phyloP scores from a whole-genome alignment of 2,888 invertebrate species.

The Lasioglossum pauxillum region DNA sequence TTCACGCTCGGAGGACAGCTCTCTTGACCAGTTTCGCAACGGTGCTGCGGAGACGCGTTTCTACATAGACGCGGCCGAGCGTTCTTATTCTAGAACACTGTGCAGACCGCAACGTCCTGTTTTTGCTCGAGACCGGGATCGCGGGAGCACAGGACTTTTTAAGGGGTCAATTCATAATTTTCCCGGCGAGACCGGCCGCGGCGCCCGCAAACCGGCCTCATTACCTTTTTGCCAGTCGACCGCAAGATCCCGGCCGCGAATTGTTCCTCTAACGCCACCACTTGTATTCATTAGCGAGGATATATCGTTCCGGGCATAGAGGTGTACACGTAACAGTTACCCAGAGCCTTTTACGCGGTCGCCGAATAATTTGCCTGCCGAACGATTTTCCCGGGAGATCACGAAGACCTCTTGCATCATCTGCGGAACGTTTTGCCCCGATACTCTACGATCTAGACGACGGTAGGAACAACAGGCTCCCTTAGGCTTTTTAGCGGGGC shows the following conservation, averaged over 20 bases:
- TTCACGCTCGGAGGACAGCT: slow-evolving; percentile 37
- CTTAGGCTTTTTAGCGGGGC: not conserved
- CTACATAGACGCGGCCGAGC: not conserved
- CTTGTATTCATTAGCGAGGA: slow-evolving; percentile 59
- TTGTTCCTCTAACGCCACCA: slow-evolving; percentile 58
- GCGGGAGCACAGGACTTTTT: slow-evolving; percentile 62
- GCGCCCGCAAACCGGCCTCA: slow-evolving; percentile 77
- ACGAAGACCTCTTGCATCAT: slow-evolving; percentile 4
- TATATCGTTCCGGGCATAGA: slow-evolving; percentile 32
- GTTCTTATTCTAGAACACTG: not conserved
- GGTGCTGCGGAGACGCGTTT: slow-evolving; percentile 63
- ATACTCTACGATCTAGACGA: not conserved
- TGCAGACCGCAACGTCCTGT: slow-evolving; percentile 71
- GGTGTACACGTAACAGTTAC: slow-evolving; percentile 23
- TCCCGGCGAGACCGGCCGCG: slow-evolving; percentile 74
- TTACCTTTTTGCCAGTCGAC: slow-evolving; percentile 80
- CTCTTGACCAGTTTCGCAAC: slow-evolving; percentile 75
- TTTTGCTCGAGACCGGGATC: slow-evolving; percentile 63
- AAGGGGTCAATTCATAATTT: slow-evolving; percentile 79
- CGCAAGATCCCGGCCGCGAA: slow-evolving; percentile 79
- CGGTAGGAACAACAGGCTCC: not conserved
- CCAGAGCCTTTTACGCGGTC: slow-evolving; percentile 1
- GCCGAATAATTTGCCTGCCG: slow-evolving; percentile 27
- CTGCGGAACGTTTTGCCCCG: not conserved
- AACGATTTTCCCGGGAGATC: not conserved